phyloP scores from a whole-genome alignment of 2,888 invertebrate genomes.

The Melipona bicolor region DNA sequence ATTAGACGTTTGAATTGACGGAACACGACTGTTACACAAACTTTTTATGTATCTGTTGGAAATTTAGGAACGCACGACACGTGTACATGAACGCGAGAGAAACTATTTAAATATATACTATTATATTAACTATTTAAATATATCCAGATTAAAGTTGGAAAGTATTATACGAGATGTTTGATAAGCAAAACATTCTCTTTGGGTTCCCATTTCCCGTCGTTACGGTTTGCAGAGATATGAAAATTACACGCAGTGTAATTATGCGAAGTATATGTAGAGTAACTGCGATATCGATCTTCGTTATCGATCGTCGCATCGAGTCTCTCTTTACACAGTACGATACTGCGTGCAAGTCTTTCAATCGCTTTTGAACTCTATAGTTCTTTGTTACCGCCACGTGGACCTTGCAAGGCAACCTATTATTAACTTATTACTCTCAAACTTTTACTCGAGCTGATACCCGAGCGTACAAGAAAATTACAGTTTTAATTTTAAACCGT shows the following conservation, averaged over 20 bases:
- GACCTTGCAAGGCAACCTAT: slow-evolving; percentile 40
- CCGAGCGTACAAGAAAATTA: slow-evolving; percentile 13
- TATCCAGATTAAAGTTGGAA: neutral
- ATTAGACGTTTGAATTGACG: neutral
- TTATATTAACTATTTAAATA: too few relatives aligned
- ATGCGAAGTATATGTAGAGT: too few relatives aligned
- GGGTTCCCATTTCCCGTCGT: too few relatives aligned
- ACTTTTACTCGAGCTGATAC: slow-evolving; percentile 10
- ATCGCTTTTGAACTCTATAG: slow-evolving; percentile 33
- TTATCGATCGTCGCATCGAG: neutral
- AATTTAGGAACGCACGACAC: too few relatives aligned
- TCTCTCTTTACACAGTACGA: slow-evolving; percentile 6
- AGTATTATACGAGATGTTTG: too few relatives aligned
- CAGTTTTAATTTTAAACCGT: slow-evolving; percentile 13
- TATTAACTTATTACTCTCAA: slow-evolving; percentile 46
- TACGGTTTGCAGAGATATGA: too few relatives aligned
- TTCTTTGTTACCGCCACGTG: slow-evolving; percentile 51
- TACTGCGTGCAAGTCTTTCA: slow-evolving; percentile 6
- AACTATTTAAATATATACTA: too few relatives aligned
- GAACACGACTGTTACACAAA: too few relatives aligned
- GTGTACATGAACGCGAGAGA: too few relatives aligned
- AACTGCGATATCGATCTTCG: neutral
- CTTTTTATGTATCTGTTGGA: too few relatives aligned
- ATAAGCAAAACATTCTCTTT: too few relatives aligned
- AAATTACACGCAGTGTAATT: too few relatives aligned